Evolutionary conservation across 2,888 invertebrate genomes (phyloP).

Genomic region (Trissoscelio sp.): DNA sequence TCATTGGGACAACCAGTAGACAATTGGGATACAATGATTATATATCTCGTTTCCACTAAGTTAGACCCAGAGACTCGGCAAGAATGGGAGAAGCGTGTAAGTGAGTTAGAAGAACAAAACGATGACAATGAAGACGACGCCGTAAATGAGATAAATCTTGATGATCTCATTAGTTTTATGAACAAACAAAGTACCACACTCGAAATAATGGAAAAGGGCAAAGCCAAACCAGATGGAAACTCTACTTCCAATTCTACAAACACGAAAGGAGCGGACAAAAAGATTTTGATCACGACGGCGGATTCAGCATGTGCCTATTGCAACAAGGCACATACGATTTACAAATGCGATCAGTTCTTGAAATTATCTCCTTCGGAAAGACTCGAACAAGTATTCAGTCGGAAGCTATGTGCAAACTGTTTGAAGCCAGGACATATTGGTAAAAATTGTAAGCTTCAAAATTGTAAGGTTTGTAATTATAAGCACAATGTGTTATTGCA

Average conservation of each 20-base stretch:
- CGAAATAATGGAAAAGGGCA: constrained; percentile 11
- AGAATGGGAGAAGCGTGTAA: constrained; percentile 40
- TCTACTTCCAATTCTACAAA: background rate
- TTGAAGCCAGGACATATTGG: constrained; percentile 20
- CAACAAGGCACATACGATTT: constrained; percentile 4
- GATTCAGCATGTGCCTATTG: background rate
- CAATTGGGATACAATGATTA: constrained; percentile 22
- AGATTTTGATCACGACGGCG: background rate
- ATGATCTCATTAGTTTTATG: constrained; percentile 6
- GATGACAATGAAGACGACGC: background rate
- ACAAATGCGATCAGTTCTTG: constrained; percentile 16
- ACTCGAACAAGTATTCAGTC: background rate
- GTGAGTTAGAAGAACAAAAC: background rate
- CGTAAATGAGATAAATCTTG: background rate
- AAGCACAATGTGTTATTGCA: constrained; percentile 16
- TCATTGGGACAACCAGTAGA: constrained; percentile 9
- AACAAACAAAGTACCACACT: constrained; percentile 8
- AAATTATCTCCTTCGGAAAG: constrained; percentile 5
- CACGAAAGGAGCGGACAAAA: background rate
- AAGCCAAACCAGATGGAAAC: background rate
- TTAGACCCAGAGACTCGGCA: constrained; percentile 24
- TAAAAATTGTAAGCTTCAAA: constrained; percentile 18
- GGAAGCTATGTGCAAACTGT: constrained; percentile 23
- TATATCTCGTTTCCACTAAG: constrained; percentile 27
- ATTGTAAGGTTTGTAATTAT: constrained; percentile 22